These are phyloP conservation scores for Steinernema khuongi DNA, from an alignment of 1,140 invertebrate species.

Conservation along the genomic window DNA sequence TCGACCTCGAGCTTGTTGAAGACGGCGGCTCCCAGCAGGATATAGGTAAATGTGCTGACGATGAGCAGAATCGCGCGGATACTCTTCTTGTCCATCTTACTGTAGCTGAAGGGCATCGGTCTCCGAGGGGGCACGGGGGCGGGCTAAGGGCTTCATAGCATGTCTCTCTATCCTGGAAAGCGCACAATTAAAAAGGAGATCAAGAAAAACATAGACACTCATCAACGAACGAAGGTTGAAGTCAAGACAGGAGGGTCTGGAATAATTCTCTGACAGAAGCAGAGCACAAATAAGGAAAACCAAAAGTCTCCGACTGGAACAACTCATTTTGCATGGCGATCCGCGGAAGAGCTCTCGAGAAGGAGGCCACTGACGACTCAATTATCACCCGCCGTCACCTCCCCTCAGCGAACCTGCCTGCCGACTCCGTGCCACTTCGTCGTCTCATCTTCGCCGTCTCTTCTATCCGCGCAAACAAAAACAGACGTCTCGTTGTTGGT, in stretches of 20 bases:
- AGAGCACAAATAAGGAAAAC: too few species aligned
- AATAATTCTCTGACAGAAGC: too few species aligned
- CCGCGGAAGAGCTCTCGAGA: too few species aligned
- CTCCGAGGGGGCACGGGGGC: neutral
- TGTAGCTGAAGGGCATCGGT: constrained; percentile 1
- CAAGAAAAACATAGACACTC: too few species aligned
- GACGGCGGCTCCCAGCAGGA: constrained; percentile 92
- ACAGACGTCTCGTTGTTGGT: neutral
- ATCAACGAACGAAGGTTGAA: too few species aligned
- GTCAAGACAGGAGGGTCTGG: too few species aligned
- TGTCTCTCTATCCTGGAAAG: neutral
- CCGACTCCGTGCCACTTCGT: neutral
- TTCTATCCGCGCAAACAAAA: neutral
- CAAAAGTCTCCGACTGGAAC: too few species aligned
- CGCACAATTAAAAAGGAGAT: neutral
- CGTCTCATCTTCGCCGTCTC: neutral
- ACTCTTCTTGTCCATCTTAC: constrained; percentile 69
- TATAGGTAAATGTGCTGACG: constrained; percentile 95
- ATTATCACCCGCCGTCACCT: neutral
- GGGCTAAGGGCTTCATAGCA: neutral
- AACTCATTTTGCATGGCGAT: too few species aligned
- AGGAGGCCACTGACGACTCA: too few species aligned
- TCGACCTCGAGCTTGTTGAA: constrained; percentile 95
- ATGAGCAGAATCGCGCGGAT: constrained; percentile 92
- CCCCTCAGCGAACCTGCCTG: neutral